Conservation (phyloP, 2,797 vertebrate species). For the Alectoris magna region DNA sequence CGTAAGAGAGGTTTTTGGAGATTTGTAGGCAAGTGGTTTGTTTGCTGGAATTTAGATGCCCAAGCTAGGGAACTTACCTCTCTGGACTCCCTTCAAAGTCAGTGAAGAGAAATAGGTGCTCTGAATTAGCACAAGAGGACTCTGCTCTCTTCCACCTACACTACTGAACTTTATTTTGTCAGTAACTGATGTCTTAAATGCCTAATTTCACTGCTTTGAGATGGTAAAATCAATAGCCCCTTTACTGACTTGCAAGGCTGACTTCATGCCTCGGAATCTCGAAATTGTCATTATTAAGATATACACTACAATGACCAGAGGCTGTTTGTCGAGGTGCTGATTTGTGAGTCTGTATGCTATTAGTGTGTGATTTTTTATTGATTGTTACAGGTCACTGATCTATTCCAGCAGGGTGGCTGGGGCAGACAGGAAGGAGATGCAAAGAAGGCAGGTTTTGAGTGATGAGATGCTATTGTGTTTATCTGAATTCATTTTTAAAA, state of each 20-base stretch:
- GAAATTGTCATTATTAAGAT: not conserved
- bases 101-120: not conserved
- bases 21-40: not conserved
- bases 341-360: not conserved
- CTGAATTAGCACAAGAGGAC: not conserved
- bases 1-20: accelerated
- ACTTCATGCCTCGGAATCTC: not conserved
- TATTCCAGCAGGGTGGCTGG: not conserved
- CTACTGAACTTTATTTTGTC: not conserved
- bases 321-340: not conserved
- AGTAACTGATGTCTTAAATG: not conserved
- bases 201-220: not conserved
- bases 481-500: not conserved
- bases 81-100: not conserved
- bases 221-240: not conserved
- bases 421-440: not conserved
- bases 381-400: not conserved
- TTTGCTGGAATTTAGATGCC: not conserved
- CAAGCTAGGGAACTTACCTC: not conserved
- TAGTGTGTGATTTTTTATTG: not conserved
- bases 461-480: not conserved
- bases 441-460: not conserved
- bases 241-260: not conserved
- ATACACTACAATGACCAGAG: not conserved
- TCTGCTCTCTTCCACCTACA: not conserved